A percentile compares a stretch with the other conserved stretches of the same genome.
Evolutionary conservation across 2,888 invertebrate genomes (phyloP).

Genomic region (Melieria picta): DNA sequence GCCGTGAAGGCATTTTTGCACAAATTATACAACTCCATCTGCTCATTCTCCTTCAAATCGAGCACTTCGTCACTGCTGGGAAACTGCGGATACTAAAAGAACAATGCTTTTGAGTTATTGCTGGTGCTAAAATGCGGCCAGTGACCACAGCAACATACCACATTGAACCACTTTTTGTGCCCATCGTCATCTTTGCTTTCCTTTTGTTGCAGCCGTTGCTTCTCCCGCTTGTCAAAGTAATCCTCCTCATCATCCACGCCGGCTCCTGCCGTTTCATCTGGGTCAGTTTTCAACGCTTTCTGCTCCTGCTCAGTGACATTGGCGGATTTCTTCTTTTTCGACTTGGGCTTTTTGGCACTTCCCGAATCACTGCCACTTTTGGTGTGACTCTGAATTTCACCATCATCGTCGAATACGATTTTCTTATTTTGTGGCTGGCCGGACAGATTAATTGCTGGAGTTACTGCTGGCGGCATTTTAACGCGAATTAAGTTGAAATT

Average conservation of each 20-base stretch:
- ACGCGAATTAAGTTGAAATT: not conserved
- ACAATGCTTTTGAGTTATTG: not conserved
- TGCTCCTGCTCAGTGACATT: conserved; percentile 13
- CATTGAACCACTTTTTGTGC: conserved; percentile 61
- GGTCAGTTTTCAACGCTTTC: conserved; percentile 40
- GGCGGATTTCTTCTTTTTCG: conserved; percentile 22
- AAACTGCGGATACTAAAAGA: conserved; percentile 55
- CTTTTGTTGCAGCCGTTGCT: conserved; percentile 41
- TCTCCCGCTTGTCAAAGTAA: conserved; percentile 48
- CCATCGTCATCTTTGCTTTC: conserved; percentile 48
- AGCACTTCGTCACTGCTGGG: conserved; percentile 53
- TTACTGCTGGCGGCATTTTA: conserved; percentile 24
- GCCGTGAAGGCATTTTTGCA: conserved; percentile 60
- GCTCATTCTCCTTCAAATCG: conserved; percentile 64
- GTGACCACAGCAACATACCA: conserved; percentile 50
- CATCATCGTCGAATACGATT: conserved; percentile 59
- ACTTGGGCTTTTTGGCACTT: conserved; percentile 38
- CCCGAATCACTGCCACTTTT: conserved; percentile 39
- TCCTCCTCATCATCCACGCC: conserved; percentile 44
- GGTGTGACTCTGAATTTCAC: conserved; percentile 44
- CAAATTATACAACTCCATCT: conserved; percentile 57
- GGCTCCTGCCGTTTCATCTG: conserved; percentile 15
- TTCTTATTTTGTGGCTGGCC: conserved; percentile 54
- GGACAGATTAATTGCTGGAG: conserved; percentile 24
- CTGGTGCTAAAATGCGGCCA: not conserved